Conservation (phyloP, 1,140 invertebrate genomes). For the Acromyrmex echinatior region DNA sequence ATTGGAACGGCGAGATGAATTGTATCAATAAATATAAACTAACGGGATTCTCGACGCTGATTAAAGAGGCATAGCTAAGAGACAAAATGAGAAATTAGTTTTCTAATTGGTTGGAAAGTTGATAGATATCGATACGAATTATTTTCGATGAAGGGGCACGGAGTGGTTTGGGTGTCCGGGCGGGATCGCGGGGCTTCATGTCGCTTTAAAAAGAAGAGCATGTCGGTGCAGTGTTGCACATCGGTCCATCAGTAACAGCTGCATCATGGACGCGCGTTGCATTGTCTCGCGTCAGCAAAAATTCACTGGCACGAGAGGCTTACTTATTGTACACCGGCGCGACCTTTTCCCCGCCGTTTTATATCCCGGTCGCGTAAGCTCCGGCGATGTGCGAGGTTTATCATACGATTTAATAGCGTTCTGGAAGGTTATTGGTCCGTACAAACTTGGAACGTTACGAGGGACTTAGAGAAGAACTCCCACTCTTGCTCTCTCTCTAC, state of each 20-base stretch:
- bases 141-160: neutral
- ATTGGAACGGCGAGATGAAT: neutral
- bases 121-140: neutral
- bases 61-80: neutral
- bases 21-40: neutral
- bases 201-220: conserved; percentile 27
- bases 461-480: conserved; percentile 24
- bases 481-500: conserved; percentile 19
- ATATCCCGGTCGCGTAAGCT: conserved; percentile 52
- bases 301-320: conserved; percentile 53
- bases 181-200: conserved; percentile 10
- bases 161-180: neutral
- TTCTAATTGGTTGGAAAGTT: neutral
- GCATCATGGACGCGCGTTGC: conserved; percentile 35
- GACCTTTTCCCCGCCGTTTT: conserved; percentile 54
- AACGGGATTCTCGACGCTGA: neutral
- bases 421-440: conserved; percentile 68
- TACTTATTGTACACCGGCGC: conserved; percentile 53
- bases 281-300: conserved; percentile 56
- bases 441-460: conserved; percentile 57
- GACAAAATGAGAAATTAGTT: neutral
- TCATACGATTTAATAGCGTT: conserved; percentile 67
- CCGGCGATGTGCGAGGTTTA: conserved; percentile 56
- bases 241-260: conserved; percentile 54
- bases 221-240: conserved; percentile 42